Conservation (phyloP, 1,140 invertebrate species). For the Ceratina calcarata region DNA sequence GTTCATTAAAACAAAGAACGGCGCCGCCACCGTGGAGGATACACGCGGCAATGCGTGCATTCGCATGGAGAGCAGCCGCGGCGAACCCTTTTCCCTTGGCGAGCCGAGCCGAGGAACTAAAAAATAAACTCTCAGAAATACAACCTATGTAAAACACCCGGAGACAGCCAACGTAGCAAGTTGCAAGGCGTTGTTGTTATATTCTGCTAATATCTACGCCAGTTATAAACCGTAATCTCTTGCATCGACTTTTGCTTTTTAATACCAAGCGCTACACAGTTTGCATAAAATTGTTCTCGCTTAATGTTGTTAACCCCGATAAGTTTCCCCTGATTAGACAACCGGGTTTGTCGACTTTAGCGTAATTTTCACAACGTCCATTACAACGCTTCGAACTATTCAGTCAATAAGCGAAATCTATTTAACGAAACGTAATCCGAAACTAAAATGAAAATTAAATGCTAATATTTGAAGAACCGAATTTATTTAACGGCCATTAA, state of each 20-base stretch:
- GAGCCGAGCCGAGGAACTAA: neutral
- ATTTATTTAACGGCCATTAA: too few relatives aligned
- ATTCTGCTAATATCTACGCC: neutral
- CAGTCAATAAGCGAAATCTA: too few relatives aligned
- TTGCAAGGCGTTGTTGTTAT: constrained; percentile 10
- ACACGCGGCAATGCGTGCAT: constrained; percentile 38
- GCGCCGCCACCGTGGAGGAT: constrained; percentile 25
- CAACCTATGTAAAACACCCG: constrained; percentile 41
- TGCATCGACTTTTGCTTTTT: constrained; percentile 38
- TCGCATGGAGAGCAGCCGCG: neutral
- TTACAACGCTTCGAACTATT: too few relatives aligned
- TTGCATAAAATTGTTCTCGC: constrained; percentile 5
- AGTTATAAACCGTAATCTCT: constrained; percentile 41
- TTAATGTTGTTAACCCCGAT: neutral
- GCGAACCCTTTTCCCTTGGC: too few relatives aligned
- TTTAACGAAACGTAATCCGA: too few relatives aligned
- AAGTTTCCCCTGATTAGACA: neutral
- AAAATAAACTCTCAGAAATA: constrained; percentile 49
- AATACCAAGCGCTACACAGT: neutral
- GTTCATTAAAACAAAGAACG: constrained; percentile 52
- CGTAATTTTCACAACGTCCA: too few relatives aligned
- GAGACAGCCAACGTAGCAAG: constrained; percentile 31
- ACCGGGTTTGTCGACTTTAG: neutral
- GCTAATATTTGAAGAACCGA: too few relatives aligned
- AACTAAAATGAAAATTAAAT: too few relatives aligned